Evolutionary conservation across 2,797 vertebrate genomes (phyloP), one percentile per base, ranked within the genome.

Genomic region (Oreochromis grahami): DNA sequence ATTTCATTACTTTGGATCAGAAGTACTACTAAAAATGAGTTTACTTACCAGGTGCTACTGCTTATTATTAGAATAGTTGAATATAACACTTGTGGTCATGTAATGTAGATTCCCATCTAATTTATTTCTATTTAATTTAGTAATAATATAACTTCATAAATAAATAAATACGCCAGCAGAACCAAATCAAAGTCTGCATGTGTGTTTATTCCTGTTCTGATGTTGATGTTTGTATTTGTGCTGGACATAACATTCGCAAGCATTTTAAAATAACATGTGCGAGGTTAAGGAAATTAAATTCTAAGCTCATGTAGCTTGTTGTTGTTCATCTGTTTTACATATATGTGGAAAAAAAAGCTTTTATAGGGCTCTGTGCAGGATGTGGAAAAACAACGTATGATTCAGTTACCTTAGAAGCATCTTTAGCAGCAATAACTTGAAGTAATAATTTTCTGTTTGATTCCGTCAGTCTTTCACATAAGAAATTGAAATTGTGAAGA

Each of bases 211-310:
- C 6, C 43, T 74, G 15, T 48, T 74, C 15, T 50, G 1, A 74
- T 74, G 17, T 74, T 48, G 32, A 48, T 32, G 68, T 74, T 50
- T 32, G 43, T 32, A 32, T 45, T 48, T 74, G 68, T 74, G 43
- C 10, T 74, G 15, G 26, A 74, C 6, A 72, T 17, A 29, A 48
- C 15, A 74, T 63, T 63, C 2, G 0, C 8, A 60, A 0, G 1
- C n/a, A 45, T 19, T 48, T 50, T 32, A 19, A n/a, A 72, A 13
- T 50, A 12, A 72, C 8, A 3, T 1, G 3, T 70, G 65, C 0
- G 0, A 43, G 38, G 38, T 45, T 15, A 0, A 26, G 2, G 3
- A 15, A 68, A 68, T 41, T 0, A 15, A 68, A 68, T 65, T 41
- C 7, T 65, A 41, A 4, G 0, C n/a, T 0, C n/a, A 21, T 65